phyloP scores from a whole-genome alignment of 2,113 vertebrate genomes.

The Clupea harengus region DNA sequence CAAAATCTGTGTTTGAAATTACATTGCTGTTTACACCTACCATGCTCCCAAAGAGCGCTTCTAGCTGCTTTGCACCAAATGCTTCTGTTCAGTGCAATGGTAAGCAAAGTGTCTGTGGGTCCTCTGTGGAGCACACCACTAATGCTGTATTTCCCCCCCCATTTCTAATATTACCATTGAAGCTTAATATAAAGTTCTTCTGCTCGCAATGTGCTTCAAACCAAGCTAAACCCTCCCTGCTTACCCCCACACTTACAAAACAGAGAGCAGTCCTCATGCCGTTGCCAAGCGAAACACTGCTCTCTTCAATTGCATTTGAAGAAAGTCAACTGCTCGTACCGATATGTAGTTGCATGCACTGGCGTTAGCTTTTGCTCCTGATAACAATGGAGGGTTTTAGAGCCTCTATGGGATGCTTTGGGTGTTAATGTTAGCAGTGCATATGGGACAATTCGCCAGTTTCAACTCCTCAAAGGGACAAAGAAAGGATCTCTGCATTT shows the following conservation, averaged over 20 bases:
- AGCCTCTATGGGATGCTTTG: neutral
- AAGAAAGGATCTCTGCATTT: constrained; percentile 19
- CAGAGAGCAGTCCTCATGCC: neutral
- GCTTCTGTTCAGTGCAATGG: constrained; percentile 10
- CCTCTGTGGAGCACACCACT: neutral
- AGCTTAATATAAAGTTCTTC: neutral
- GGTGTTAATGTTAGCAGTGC: neutral
- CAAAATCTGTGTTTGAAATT: neutral
- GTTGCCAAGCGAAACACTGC: neutral
- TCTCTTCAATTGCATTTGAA: constrained; percentile 5
- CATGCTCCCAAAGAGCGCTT: constrained; percentile 17
- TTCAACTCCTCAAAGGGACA: constrained; percentile 29
- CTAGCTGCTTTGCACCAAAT: constrained; percentile 18
- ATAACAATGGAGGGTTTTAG: neutral
- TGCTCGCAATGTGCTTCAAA: neutral
- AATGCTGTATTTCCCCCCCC: neutral
- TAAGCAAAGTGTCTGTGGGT: neutral
- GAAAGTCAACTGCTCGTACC: neutral
- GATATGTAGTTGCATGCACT: neutral
- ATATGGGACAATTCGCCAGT: neutral
- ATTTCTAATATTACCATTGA: constrained; percentile 8
- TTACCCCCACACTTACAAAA: constrained; percentile 1
- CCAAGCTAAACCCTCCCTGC: constrained; percentile 5
- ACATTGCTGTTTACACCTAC: neutral
- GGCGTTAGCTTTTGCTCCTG: neutral